Evolutionary conservation across 1,140 invertebrate species (phyloP).

Genomic region (Pseudomyrmex pallidus): DNA sequence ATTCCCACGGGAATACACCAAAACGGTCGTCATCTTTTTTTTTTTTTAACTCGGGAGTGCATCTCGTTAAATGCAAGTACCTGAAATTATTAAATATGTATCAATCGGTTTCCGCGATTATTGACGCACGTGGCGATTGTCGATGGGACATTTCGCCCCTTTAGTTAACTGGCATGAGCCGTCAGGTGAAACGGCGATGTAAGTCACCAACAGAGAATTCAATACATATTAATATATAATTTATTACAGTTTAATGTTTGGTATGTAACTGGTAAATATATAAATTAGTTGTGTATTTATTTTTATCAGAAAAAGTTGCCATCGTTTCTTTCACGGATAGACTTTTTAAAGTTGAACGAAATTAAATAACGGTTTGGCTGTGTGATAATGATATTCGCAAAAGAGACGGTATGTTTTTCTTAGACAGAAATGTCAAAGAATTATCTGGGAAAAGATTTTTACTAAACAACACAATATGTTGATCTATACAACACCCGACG

Average conservation of each 20-base stretch:
- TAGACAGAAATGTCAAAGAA: too few species aligned
- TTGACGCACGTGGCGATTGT: constrained; percentile 43
- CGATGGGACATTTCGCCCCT: constrained; percentile 32
- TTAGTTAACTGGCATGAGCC: constrained; percentile 30
- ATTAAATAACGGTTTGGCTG: too few species aligned
- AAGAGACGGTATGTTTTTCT: too few species aligned
- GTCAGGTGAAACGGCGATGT: constrained; percentile 6
- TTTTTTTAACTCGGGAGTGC: constrained; percentile 10
- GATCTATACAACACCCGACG: constrained; percentile 6
- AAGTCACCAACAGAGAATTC: not conserved
- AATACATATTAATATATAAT: constrained; percentile 1
- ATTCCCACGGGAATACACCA: not conserved
- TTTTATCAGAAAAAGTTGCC: too few species aligned
- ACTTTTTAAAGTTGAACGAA: too few species aligned
- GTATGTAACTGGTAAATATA: not conserved
- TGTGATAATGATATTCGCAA: too few species aligned
- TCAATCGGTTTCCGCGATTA: not conserved
- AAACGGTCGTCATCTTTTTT: not conserved
- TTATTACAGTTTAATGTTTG: constrained; percentile 17
- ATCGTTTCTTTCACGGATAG: too few species aligned
- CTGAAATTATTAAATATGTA: constrained; percentile 20
- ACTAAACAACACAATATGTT: not conserved
- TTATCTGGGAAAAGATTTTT: too few species aligned
- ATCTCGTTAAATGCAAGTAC: constrained; percentile 15
- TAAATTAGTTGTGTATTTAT: too few species aligned